phyloP scores from a whole-genome alignment of 2,888 invertebrate species.

The Sphaerophoria rueppellii region DNA sequence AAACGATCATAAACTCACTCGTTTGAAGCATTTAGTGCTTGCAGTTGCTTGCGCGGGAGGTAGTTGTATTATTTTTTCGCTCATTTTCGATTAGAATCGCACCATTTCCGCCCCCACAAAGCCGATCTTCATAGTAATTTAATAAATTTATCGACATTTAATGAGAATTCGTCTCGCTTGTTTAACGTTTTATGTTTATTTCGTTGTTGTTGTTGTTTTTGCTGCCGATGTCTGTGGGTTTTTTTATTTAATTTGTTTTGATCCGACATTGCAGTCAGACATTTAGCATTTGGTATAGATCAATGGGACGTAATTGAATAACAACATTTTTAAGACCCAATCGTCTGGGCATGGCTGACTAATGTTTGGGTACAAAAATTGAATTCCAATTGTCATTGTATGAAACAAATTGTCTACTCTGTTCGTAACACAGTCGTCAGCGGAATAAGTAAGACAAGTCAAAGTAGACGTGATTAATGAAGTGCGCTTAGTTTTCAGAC shows the following conservation, averaged over 20 bases:
- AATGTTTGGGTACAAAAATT: slow-evolving; percentile 58
- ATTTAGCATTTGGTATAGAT: neutral
- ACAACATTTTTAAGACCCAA: slow-evolving; percentile 28
- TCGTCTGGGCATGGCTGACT: slow-evolving; percentile 61
- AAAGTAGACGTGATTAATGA: slow-evolving; percentile 58
- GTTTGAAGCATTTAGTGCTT: slow-evolving; percentile 20
- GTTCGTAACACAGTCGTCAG: neutral
- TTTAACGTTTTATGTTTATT: slow-evolving; percentile 7
- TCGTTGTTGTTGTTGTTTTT: neutral
- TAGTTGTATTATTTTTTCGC: slow-evolving; percentile 34
- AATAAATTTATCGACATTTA: slow-evolving; percentile 70
- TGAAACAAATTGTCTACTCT: neutral
- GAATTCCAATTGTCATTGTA: slow-evolving; percentile 61
- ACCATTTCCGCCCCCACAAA: slow-evolving; percentile 51
- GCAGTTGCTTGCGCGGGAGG: slow-evolving; percentile 39
- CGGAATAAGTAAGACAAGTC: neutral
- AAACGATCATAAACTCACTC: slow-evolving; percentile 53
- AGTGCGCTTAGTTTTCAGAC: slow-evolving; percentile 47
- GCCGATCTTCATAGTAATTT: slow-evolving; percentile 61
- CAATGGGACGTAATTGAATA: slow-evolving; percentile 39
- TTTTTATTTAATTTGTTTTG: slow-evolving; percentile 8
- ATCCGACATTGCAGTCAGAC: slow-evolving; percentile 20
- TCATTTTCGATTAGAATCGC: slow-evolving; percentile 43
- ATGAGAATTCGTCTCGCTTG: slow-evolving; percentile 61
- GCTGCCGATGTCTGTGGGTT: neutral